phyloP scores from a whole-genome alignment of 2,888 invertebrate species.

The Ctenicera cuprea region DNA sequence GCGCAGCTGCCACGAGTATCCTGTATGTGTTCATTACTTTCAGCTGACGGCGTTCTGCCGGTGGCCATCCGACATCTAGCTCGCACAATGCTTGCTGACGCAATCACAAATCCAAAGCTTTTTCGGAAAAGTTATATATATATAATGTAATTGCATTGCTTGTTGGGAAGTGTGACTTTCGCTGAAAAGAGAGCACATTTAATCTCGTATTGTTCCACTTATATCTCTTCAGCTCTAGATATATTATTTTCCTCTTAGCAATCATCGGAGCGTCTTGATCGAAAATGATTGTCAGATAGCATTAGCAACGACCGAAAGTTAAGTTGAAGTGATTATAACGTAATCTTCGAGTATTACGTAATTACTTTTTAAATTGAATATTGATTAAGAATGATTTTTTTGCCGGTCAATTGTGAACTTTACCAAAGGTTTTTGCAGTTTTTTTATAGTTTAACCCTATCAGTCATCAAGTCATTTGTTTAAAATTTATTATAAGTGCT shows the following conservation, averaged over 20 bases:
- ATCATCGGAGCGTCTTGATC: not conserved
- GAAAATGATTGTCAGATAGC: not conserved
- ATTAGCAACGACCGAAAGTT: no score
- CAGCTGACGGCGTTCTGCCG: slow-evolving; percentile 55
- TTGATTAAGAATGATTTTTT: no score
- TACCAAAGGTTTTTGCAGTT: no score
- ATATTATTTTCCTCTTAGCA: not conserved
- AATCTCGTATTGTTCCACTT: slow-evolving; percentile 9
- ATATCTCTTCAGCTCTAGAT: not conserved
- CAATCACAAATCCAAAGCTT: slow-evolving; percentile 30
- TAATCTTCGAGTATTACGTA: no score
- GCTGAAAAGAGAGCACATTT: not conserved
- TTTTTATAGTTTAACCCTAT: no score
- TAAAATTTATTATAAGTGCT: no score
- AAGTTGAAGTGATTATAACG: no score
- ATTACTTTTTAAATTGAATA: no score
- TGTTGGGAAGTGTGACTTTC: slow-evolving; percentile 12
- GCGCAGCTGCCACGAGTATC: slow-evolving; percentile 58
- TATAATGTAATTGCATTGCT: slow-evolving; percentile 23
- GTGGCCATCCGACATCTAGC: slow-evolving; percentile 20
- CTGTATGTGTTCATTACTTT: slow-evolving; percentile 60
- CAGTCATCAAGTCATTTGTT: no score
- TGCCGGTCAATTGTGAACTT: no score
- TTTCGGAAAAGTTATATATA: slow-evolving; percentile 13
- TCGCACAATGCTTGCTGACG: slow-evolving; percentile 33